Base-by-base conservation (phyloP, 2,888 invertebrate genomes). In the Noctua fimbriata region DNA sequence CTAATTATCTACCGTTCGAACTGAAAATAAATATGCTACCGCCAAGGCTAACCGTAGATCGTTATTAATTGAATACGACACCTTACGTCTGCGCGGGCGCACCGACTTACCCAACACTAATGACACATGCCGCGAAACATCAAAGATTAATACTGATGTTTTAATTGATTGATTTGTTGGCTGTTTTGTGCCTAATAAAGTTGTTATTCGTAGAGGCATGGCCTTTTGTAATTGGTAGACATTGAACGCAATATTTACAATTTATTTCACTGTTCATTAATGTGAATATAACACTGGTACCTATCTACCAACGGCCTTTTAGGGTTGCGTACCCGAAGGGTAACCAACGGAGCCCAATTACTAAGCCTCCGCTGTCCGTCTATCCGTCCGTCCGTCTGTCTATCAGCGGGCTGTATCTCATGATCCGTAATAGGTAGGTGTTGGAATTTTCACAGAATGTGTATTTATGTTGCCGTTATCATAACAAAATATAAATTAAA, bases 61-160 rank as follows among this genome's bases (percentile, higher is more conserved):
- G 83, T 67, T 73, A 81, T 86, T 90, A 89, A 90, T 91, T 89
- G 85, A 90, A 87, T 86, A 79, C 84, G 89, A 90, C 89, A 90
- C 88, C 78, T 84, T 69, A 86, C 83, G 88, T 86, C 84, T 89
- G 89, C 89, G 89, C 88, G 79, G 76, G 83, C 90, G 87, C 90
- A 89, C 84, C 73, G 81, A 80, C 81, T 82, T 85, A 81, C 75
- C 84, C 73, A 85, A 87, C 86, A 82, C 83, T 87, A 89, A 88
- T 87, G 88, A 87, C 88, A 89, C 88, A 88, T 86, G 82, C 88
- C 84, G 75, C 83, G 72, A 86, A 84, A 83, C 80, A 73, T 74
- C 88, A 89, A 81, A 89, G 86, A 90, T 66, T 82, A 87, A 79
- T 36, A 41, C 41, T 1, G 41, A 67, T 24, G 9, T 24, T 52